phyloP scores from a whole-genome alignment of 2,888 invertebrate species.

The Lydus trimaculatus region DNA sequence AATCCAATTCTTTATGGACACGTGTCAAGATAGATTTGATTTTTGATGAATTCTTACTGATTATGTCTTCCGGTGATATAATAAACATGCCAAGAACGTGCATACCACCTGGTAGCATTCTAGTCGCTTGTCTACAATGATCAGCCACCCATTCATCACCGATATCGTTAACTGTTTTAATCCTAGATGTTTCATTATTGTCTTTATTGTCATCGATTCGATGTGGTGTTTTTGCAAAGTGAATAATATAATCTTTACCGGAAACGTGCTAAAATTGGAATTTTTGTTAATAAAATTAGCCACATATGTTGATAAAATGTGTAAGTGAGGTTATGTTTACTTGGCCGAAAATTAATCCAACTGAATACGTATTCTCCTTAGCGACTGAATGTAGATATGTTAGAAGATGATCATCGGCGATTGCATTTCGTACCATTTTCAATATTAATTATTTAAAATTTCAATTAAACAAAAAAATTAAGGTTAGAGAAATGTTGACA shows the following conservation, averaged over 20 bases:
- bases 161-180: slow-evolving; percentile 63
- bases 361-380: slow-evolving; percentile 68
- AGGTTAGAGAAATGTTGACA: not conserved
- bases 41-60: slow-evolving; percentile 67
- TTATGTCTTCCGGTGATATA: slow-evolving; percentile 71
- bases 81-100: slow-evolving; percentile 85
- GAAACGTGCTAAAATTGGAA: slow-evolving; percentile 64
- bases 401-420: slow-evolving; percentile 73
- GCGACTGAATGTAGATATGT: slow-evolving; percentile 73
- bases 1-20: slow-evolving; percentile 65
- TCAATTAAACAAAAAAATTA: not conserved
- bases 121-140: slow-evolving; percentile 84
- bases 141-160: slow-evolving; percentile 77
- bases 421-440: slow-evolving; percentile 72
- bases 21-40: slow-evolving; percentile 66
- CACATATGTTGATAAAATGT: slow-evolving; percentile 36
- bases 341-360: slow-evolving; percentile 83
- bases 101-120: slow-evolving; percentile 92
- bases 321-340: slow-evolving; percentile 60
- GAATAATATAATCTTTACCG: slow-evolving; percentile 78
- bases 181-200: slow-evolving; percentile 47
- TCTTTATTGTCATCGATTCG: slow-evolving; percentile 59
- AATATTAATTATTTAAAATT: slow-evolving; percentile 2
- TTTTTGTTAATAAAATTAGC: slow-evolving; percentile 1
- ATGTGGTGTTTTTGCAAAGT: slow-evolving; percentile 78